phyloP scores from a whole-genome alignment of 2,113 vertebrate species.

The Etheostoma spectabile region DNA sequence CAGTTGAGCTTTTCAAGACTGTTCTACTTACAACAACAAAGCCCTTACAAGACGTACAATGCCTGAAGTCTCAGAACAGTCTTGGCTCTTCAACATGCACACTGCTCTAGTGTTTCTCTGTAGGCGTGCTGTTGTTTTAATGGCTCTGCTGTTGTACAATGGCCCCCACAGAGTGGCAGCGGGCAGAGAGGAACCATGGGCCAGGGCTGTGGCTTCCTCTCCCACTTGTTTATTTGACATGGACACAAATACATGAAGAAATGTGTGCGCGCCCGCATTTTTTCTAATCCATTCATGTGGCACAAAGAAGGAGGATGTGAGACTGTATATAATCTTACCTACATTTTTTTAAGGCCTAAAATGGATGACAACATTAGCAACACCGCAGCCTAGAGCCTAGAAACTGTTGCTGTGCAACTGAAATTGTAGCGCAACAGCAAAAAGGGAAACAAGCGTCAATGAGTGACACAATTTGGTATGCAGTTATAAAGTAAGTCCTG shows the following conservation, averaged over 20 bases:
- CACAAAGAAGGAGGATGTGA: conserved; percentile 32
- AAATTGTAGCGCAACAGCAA: background rate
- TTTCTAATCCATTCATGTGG: conserved; percentile 47
- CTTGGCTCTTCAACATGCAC: conserved; percentile 49
- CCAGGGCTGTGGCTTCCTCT: conserved; percentile 67
- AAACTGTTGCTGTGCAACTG: background rate
- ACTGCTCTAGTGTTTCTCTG: conserved; percentile 60
- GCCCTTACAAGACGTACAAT: conserved; percentile 49
- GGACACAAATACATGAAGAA: conserved; percentile 25
- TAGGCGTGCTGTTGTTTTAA: conserved; percentile 75
- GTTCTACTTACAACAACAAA: conserved; percentile 62
- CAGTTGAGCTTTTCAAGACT: conserved; percentile 51
- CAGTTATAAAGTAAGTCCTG: background rate
- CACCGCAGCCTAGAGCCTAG: background rate
- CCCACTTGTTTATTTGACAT: conserved; percentile 63
- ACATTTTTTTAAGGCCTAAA: background rate
- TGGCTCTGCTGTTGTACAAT: conserved; percentile 65
- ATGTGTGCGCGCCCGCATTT: conserved; percentile 7
- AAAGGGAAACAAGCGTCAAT: background rate
- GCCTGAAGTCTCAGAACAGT: conserved; percentile 55
- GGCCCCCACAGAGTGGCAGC: conserved; percentile 44
- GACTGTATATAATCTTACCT: conserved; percentile 3
- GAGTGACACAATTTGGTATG: background rate
- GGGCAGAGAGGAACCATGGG: conserved; percentile 45
- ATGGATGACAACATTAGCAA: background rate